Evolutionary conservation across 2,888 invertebrate species (phyloP).

Genomic region (Drosophila robusta): DNA sequence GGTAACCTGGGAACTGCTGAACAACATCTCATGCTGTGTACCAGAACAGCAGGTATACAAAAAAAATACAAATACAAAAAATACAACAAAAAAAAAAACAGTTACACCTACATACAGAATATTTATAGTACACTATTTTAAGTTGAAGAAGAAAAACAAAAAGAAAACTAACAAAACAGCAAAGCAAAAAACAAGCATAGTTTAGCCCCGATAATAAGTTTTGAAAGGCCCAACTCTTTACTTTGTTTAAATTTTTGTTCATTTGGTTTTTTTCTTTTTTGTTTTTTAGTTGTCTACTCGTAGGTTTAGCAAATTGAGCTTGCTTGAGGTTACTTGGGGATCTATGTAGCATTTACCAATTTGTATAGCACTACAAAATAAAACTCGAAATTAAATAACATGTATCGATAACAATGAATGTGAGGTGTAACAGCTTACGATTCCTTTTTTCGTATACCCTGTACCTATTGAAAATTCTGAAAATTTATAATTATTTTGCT

Average conservation of each 20-base stretch:
- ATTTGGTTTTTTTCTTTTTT: conserved; percentile 7
- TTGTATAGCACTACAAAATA: conserved; percentile 60
- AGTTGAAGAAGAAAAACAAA: conserved; percentile 36
- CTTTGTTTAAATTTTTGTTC: conserved; percentile 28
- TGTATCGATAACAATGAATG: conserved; percentile 8
- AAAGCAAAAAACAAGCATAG: conserved; percentile 18
- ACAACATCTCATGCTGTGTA: conserved; percentile 69
- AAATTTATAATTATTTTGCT: too few species aligned
- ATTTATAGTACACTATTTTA: conserved; percentile 60
- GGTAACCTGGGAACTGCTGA: conserved; percentile 32
- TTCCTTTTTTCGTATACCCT: not conserved
- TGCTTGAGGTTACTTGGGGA: conserved; percentile 35
- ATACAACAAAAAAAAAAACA: conserved; percentile 41
- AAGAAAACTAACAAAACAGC: conserved; percentile 26
- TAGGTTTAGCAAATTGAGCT: not conserved
- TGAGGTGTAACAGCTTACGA: not conserved
- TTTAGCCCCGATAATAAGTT: conserved; percentile 1
- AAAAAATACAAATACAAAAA: conserved; percentile 58
- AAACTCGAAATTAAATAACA: conserved; percentile 45
- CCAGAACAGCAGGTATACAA: conserved; percentile 79
- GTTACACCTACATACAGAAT: conserved; percentile 38
- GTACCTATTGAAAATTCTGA: not conserved
- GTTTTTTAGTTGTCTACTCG: conserved; percentile 22
- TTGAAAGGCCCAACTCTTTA: conserved; percentile 12
- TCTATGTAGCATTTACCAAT: conserved; percentile 43